phyloP scores from a whole-genome alignment of 2,797 vertebrate species.

The Clarias fuscus region DNA sequence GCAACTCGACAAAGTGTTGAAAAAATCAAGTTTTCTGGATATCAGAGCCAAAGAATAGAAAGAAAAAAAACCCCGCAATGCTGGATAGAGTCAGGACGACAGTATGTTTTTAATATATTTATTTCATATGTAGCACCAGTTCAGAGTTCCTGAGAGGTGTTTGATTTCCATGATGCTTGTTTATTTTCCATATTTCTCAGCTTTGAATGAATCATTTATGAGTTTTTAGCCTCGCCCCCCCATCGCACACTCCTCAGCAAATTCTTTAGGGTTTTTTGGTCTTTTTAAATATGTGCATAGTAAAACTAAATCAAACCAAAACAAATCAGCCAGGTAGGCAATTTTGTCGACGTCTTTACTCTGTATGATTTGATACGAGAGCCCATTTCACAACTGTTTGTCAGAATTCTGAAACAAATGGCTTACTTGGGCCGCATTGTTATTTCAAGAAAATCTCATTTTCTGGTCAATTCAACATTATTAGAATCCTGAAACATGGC shows the following conservation, averaged over 20 bases:
- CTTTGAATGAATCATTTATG: not conserved
- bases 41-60: not conserved
- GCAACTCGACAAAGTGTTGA: not conserved
- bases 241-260: not conserved
- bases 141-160: not conserved
- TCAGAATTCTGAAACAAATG: slow-evolving; percentile 18
- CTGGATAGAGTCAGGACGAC: not conserved
- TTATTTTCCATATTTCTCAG: not conserved
- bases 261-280: not conserved
- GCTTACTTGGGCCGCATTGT: not conserved
- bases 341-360: not conserved
- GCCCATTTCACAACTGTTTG: not conserved
- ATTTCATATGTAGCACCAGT: not conserved
- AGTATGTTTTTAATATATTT: not conserved
- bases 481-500: slow-evolving; percentile 19
- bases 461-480: slow-evolving; percentile 33
- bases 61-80: too few relatives aligned
- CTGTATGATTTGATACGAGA: not conserved
- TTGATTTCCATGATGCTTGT: not conserved
- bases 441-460: slow-evolving; percentile 30
- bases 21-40: not conserved
- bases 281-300: slow-evolving; percentile 14
- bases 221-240: not conserved
- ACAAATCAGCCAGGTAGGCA: slow-evolving; percentile 6
- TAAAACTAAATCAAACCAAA: not conserved